Evolutionary conservation across 2,113 vertebrate species (phyloP).

Genomic region (Sialia sialis): DNA sequence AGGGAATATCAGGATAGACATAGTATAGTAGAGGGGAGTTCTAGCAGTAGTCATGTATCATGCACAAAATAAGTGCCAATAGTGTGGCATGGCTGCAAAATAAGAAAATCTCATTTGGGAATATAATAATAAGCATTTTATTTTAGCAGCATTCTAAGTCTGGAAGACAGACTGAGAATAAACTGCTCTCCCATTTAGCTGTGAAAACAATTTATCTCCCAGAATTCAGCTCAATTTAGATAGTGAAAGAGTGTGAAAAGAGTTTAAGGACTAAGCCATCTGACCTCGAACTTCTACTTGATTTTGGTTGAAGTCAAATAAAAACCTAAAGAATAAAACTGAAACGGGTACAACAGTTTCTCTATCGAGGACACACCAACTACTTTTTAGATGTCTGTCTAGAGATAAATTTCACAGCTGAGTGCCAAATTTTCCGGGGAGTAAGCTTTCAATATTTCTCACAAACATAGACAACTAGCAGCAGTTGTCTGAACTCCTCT

Average conservation of each 20-base stretch:
- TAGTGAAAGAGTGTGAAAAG: not conserved
- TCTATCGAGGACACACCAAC: not conserved
- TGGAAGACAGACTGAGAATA: not conserved
- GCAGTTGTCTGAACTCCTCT: not conserved
- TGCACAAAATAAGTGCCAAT: not conserved
- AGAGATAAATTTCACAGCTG: not conserved
- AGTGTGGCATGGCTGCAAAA: not conserved
- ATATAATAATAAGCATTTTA: not conserved
- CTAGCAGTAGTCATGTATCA: not conserved
- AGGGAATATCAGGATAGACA: not conserved
- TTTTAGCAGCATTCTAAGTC: not conserved
- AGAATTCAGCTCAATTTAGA: not conserved
- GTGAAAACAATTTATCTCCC: not conserved
- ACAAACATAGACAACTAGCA: not conserved
- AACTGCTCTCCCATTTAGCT: not conserved
- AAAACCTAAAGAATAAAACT: not conserved
- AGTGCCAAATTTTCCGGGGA: not conserved
- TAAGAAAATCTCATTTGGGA: not conserved
- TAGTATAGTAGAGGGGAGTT: not conserved
- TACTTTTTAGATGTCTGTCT: not conserved
- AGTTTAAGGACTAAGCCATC: not conserved
- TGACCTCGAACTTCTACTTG: not conserved
- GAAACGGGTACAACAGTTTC: not conserved
- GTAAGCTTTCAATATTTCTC: not conserved
- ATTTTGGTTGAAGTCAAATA: not conserved